Evolutionary conservation across 2,888 invertebrate species (phyloP).

Genomic region (Drosophila setosimentum): DNA sequence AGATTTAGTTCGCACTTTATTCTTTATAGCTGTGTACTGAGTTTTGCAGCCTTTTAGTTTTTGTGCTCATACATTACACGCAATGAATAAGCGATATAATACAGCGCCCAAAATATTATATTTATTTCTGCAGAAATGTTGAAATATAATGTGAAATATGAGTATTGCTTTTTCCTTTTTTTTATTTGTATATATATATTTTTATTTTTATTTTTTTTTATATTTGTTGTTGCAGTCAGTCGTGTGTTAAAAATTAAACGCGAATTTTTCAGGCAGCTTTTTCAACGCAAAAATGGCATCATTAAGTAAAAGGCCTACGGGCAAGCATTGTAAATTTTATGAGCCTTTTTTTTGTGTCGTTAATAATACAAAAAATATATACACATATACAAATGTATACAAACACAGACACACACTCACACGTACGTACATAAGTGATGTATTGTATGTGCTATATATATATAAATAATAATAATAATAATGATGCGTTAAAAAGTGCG

Average conservation of each 20-base stretch:
- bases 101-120: not conserved
- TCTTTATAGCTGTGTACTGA: not conserved
- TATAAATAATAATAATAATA: slow-evolving; percentile 66
- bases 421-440: slow-evolving; percentile 5
- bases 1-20: not conserved
- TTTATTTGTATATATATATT: slow-evolving; percentile 17
- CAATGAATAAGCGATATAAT: not conserved
- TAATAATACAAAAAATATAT: slow-evolving; percentile 75
- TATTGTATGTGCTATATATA: slow-evolving; percentile 28
- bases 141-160: slow-evolving; percentile 38
- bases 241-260: slow-evolving; percentile 79
- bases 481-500: slow-evolving; percentile 60
- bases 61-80: not conserved
- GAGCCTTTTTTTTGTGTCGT: slow-evolving; percentile 77
- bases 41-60: not conserved
- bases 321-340: slow-evolving; percentile 80
- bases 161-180: slow-evolving; percentile 29
- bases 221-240: slow-evolving; percentile 73
- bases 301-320: slow-evolving; percentile 75
- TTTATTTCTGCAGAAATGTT: slow-evolving; percentile 24
- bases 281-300: slow-evolving; percentile 78
- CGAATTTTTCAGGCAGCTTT: slow-evolving; percentile 73
- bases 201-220: slow-evolving; percentile 19
- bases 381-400: slow-evolving; percentile 34
- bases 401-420: slow-evolving; percentile 13